These are phyloP conservation scores for Actinernus sp. DNA, from an alignment of 92 coral and sea anemone genomes.

Conservation along the genomic window DNA sequence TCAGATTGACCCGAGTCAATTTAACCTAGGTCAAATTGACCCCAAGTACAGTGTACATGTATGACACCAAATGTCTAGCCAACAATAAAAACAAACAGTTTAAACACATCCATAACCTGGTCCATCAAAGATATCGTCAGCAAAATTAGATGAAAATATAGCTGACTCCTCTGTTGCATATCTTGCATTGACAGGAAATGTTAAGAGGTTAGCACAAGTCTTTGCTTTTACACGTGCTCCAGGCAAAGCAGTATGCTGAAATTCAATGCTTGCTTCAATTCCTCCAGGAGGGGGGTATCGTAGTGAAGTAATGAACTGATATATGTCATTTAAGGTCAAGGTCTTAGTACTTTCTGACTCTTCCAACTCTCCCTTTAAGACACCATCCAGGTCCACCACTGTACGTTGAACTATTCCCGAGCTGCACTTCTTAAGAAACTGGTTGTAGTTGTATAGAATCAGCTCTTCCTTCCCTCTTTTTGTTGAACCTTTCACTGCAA, in stretches of 20 bases:
- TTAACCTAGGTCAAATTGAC: no score
- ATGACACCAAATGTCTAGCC: no score
- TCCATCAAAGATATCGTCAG: conserved; percentile 53
- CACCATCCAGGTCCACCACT: background rate
- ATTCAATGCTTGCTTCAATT: conserved; percentile 41
- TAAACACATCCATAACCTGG: conserved; percentile 44
- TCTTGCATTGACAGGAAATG: conserved; percentile 48
- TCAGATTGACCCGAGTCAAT: no score
- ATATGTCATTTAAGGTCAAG: conserved; percentile 36
- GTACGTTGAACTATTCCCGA: conserved; percentile 25
- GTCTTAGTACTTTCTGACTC: no score
- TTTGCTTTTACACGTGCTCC: conserved; percentile 44
- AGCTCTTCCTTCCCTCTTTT: conserved; percentile 47
- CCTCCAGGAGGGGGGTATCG: no score
- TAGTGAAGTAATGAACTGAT: conserved; percentile 61
- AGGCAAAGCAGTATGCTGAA: conserved; percentile 31
- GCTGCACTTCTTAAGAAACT: conserved; percentile 33
- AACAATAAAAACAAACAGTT: no score
- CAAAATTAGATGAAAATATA: conserved; percentile 16
- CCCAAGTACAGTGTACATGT: no score
- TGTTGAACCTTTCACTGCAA: conserved; percentile 19
- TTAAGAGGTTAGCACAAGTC: conserved; percentile 52
- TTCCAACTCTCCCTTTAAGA: background rate
- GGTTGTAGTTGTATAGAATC: conserved; percentile 57
- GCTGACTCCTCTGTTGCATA: conserved; percentile 18